Percentiles rank a stretch among this genome's conserved stretches.
These are phyloP conservation scores for Holocentrus rufus DNA, from an alignment of 2,797 vertebrate genomes.

Conservation along the genomic window DNA sequence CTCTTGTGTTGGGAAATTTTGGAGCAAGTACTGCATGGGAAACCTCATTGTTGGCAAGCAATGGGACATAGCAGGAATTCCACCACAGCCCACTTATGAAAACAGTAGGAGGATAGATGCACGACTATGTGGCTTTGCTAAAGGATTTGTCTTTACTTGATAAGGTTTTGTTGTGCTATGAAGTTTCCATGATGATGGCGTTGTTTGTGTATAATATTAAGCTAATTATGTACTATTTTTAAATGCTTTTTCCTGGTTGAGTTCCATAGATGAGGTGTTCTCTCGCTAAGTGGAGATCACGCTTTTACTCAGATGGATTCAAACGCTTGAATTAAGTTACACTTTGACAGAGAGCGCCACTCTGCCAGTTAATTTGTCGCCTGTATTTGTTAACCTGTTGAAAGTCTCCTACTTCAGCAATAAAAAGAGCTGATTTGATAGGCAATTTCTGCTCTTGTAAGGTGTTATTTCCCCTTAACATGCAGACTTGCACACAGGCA, in stretches of 20 bases:
- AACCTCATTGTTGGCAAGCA: slow-evolving; percentile 57
- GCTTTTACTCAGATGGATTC: not conserved
- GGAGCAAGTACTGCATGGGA: slow-evolving; percentile 39
- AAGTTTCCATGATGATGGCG: not conserved
- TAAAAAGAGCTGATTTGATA: slow-evolving; percentile 2
- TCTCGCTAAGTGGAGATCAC: not conserved
- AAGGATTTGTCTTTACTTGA: slow-evolving; percentile 17
- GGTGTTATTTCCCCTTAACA: not conserved
- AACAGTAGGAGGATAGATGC: slow-evolving; percentile 54
- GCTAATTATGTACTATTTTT: too few species aligned
- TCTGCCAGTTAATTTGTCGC: not conserved
- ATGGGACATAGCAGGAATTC: slow-evolving; percentile 70
- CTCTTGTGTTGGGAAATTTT: slow-evolving; percentile 6
- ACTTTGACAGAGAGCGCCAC: not conserved
- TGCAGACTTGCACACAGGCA: too few species aligned
- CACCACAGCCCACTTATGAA: slow-evolving; percentile 65
- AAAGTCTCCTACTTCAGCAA: not conserved
- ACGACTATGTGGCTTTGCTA: slow-evolving; percentile 31
- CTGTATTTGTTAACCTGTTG: not conserved
- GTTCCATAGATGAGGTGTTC: not conserved
- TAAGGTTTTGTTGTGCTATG: slow-evolving; percentile 12
- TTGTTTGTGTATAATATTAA: not conserved
- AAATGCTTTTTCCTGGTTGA: not conserved
- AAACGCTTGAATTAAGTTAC: not conserved
- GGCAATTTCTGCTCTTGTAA: not conserved